These are phyloP conservation scores for Mallotus villosus DNA, from an alignment of 2,797 vertebrate genomes.

Conservation along the genomic window DNA sequence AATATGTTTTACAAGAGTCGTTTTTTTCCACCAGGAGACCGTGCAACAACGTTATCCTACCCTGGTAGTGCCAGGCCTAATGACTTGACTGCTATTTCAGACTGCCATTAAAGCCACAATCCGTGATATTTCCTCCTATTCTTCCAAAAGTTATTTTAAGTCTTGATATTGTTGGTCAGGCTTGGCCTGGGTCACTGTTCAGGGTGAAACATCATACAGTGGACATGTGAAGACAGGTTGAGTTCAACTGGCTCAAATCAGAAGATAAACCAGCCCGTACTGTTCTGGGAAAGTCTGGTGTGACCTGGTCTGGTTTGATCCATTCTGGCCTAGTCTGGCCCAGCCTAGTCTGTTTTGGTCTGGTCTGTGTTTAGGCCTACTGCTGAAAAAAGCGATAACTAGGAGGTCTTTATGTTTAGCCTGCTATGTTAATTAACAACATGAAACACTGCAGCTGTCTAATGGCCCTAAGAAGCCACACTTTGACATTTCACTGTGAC, in stretches of 20 bases:
- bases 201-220: too few relatives aligned
- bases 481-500: neutral
- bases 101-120: neutral
- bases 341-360: neutral
- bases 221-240: too few relatives aligned
- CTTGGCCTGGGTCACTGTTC: neutral
- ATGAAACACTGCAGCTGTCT: neutral
- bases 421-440: neutral
- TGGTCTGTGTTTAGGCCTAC: neutral
- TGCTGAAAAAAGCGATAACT: too few relatives aligned
- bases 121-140: neutral
- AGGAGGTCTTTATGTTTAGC: too few relatives aligned
- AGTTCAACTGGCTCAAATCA: too few relatives aligned
- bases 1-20: constrained; percentile 35
- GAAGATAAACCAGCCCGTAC: too few relatives aligned
- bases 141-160: neutral
- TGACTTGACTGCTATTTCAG: neutral
- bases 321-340: too few relatives aligned
- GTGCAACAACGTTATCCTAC: neutral
- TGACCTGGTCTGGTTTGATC: neutral
- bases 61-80: neutral
- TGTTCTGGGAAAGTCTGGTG: too few relatives aligned
- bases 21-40: constrained; percentile 3
- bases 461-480: neutral
- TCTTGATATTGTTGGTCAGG: neutral